phyloP scores from a whole-genome alignment of 2,113 vertebrate genomes.

The Sylvilagus bachmani region DNA sequence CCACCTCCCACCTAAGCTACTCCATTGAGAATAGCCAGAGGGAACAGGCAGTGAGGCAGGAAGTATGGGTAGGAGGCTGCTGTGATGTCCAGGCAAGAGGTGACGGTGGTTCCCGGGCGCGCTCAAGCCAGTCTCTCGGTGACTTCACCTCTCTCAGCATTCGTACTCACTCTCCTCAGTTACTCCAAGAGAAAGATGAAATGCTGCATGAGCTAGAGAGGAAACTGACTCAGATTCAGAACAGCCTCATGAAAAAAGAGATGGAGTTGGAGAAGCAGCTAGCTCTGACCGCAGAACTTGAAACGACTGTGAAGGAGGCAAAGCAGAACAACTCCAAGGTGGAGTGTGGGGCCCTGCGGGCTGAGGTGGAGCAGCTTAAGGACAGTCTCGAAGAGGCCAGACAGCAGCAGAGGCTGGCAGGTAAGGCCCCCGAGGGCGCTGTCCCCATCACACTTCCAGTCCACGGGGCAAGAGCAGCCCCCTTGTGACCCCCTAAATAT shows the following conservation, averaged over 20 bases:
- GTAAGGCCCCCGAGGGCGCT: constrained; percentile 71
- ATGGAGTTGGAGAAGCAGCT: constrained; percentile 82
- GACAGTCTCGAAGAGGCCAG: constrained; percentile 80
- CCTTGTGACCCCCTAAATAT: not conserved
- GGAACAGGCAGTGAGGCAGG: not conserved
- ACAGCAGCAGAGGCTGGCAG: constrained; percentile 77
- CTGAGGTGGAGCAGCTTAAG: constrained; percentile 80
- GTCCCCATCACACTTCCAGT: not conserved
- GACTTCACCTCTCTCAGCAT: not conserved
- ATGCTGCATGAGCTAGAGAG: constrained; percentile 83
- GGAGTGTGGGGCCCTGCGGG: constrained; percentile 66
- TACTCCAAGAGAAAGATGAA: constrained; percentile 84
- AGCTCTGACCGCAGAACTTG: constrained; percentile 56
- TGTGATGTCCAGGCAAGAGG: not conserved
- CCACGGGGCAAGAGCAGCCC: rapidly evolving
- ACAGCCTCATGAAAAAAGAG: constrained; percentile 77
- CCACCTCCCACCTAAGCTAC: not conserved
- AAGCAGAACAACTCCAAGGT: constrained; percentile 77
- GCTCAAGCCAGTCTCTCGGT: rapidly evolving
- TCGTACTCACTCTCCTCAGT: constrained; percentile 71
- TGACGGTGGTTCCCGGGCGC: rapidly evolving
- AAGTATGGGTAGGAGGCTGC: not conserved
- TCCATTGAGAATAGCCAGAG: not conserved
- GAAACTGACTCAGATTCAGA: constrained; percentile 82
- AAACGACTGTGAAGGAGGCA: constrained; percentile 75